phyloP scores from a whole-genome alignment of 2,113 vertebrate genomes.

The Rhombomys opimus region DNA sequence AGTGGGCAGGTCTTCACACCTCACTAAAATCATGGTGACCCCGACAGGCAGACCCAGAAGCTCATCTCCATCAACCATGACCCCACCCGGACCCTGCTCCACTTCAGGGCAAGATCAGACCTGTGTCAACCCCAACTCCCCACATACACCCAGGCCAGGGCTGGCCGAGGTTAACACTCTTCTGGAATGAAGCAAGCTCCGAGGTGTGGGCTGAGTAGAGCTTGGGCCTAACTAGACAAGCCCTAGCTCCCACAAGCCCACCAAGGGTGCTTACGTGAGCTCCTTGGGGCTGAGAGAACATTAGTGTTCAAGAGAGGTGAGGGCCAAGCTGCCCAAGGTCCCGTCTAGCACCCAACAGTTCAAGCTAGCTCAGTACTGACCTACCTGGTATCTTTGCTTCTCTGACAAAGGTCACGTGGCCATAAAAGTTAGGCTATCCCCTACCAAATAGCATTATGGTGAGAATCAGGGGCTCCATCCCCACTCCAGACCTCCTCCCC shows the following conservation, averaged over 20 bases:
- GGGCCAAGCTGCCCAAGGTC: neutral
- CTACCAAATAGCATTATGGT: neutral
- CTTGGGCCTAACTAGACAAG: neutral
- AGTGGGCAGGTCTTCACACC: neutral
- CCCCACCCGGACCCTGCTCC: neutral
- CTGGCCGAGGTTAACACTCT: neutral
- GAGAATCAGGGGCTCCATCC: neutral
- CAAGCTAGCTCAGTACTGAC: fast-evolving
- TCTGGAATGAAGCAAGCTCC: neutral
- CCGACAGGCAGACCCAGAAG: neutral
- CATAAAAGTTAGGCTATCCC: neutral
- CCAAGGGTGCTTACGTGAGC: neutral
- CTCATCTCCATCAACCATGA: neutral
- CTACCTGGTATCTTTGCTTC: neutral
- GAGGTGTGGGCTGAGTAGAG: neutral
- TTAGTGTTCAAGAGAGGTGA: neutral
- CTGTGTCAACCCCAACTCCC: neutral
- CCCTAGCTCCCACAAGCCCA: neutral
- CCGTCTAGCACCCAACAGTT: neutral
- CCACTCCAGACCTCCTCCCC: fast-evolving
- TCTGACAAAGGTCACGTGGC: neutral
- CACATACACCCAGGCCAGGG: neutral
- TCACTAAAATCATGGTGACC: neutral
- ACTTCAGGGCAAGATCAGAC: neutral
- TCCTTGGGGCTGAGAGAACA: neutral